Evolutionary conservation across 2,888 invertebrate species (phyloP), one percentile per base, ranked within the genome.

Genomic region (Mylabris sibirica): DNA sequence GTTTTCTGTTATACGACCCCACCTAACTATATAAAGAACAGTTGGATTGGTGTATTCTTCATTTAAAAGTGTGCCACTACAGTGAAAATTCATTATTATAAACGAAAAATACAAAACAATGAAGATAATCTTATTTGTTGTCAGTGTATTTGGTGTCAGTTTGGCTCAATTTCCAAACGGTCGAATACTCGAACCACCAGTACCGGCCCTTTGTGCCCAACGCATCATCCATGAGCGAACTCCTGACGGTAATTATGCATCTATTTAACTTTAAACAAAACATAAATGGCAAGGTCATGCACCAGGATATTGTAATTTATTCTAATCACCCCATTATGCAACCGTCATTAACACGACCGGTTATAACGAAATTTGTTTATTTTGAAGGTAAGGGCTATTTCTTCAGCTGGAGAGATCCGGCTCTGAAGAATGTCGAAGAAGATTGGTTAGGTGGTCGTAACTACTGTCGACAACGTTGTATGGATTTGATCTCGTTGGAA

Each of bases 371-470:
- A 12, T 49, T 49, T 4, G n/a, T 60, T 35, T 14, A 0, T 20
- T 59, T 72, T 77, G 38, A 83, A 89, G 90, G 90, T 74, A 91
- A 89, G 81, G 94, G 94, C 63, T 96, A 96, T 84, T 94, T 93
- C 87, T 95, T 94, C 88, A 94, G 94, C 57, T 95, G 95, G 95
- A 90, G 92, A 69, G 94, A 95, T 80, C 91, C 91, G 4, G 89
- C 90, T 24, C 88, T 93, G 38, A 89, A 89, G 72, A 91, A 90
- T 26, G 90, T 91, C 61, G 93, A 95, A 83, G 89, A 92, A 76
- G 94, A 95, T 85, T 95, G 95, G 95, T 85, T 96, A 74, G 91
- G 90, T 60, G 94, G 91, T 24, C 89, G 96, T 79, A 96, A 96
- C 84, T 94, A 90, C 85, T 96, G 96, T 85, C 89, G 96, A 71